phyloP scores from a whole-genome alignment of 2,113 vertebrate genomes.

The Penelope pileata region DNA sequence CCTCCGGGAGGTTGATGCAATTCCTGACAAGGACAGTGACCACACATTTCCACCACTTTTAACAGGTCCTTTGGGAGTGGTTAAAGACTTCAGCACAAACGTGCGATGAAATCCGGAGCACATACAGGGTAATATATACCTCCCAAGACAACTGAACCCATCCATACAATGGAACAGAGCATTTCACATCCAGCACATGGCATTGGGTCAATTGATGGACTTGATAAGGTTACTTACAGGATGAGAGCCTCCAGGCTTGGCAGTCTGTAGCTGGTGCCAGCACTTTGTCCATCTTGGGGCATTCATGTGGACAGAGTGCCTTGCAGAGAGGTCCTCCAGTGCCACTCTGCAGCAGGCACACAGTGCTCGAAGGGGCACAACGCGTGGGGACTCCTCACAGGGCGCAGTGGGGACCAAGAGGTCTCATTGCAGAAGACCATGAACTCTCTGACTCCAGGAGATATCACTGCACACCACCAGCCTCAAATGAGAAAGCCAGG shows the following conservation, averaged over 20 bases:
- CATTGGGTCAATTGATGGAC: accelerated
- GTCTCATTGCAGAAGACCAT: background rate
- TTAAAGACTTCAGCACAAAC: background rate
- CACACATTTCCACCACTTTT: accelerated
- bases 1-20: background rate
- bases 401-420: background rate
- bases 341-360: background rate
- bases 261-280: background rate
- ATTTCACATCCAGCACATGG: background rate
- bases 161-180: background rate
- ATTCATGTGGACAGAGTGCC: accelerated
- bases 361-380: background rate
- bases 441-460: background rate
- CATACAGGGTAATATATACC: background rate
- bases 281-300: background rate
- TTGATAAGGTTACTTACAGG: accelerated
- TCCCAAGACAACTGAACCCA: background rate
- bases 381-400: accelerated
- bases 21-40: background rate
- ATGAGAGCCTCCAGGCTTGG: background rate
- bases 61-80: accelerated
- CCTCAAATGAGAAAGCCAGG: background rate
- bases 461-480: accelerated
- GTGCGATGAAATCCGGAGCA: background rate
- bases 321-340: background rate